Evolutionary conservation across 2,888 invertebrate genomes (phyloP), one percentile per base, ranked within the genome.

Genomic region (Rhaphigaster nebulosa): DNA sequence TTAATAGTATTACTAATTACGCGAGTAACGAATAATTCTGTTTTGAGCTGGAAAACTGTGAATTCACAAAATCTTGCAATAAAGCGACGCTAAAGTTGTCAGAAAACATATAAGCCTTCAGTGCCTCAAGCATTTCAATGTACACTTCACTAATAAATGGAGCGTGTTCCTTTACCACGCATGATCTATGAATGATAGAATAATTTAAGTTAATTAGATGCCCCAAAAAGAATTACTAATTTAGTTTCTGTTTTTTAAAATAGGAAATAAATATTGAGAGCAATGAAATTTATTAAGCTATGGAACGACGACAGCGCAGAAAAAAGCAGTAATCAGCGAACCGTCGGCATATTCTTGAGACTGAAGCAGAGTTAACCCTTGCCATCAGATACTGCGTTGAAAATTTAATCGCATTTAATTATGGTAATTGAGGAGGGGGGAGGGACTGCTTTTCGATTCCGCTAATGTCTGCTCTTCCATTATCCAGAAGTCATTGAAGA

Each of bases 361-460:
- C 20, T 2, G 38, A 2, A 38, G 34, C 70, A 38, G 70, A 38
- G 20, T 38, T 15, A 15, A 76, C 70, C 38, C 34, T 38, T 76
- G 34, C 70, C 70, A 76, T 76, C 20, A 38, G 70, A 76, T 76
- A 38, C 70, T 76, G 18, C 38, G 34, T 76, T 76, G 70, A 76
- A 76, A 76, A 84, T 84, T 50, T 50, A 84, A 84, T 41, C 84
- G 18, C 45, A 45, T 84, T 84, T 84, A 84, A 84, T 84, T 84
- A 84, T 84, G 84, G 45, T 84, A 84, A 84, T 84, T 84, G 84
- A 84, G 84, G 45, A 13, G 80, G 34, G 23, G 6, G 41, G 2
- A n/a, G 84, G 45, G 45, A 5, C 52, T 88, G 88, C 88, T 56
- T 88, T 88, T 65, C 60, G 88, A 88, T 60, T 45, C 88, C 29